A percentile compares a stretch with the other conserved stretches of the same genome.
Evolutionary conservation across 2,888 invertebrate genomes (phyloP).

Genomic region (Tiliacea citrago): DNA sequence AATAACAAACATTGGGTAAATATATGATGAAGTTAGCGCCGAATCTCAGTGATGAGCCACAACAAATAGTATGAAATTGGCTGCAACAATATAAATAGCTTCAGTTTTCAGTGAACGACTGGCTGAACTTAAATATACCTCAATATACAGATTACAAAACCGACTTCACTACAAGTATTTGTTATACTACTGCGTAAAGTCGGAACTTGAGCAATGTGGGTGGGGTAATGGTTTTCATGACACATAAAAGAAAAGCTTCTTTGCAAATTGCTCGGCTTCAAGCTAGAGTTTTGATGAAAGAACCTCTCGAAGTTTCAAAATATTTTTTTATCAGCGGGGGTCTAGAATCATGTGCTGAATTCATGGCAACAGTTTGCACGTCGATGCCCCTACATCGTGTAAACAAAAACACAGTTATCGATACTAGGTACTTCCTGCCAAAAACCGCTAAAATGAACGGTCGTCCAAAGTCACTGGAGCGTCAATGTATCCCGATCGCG

Average conservation of each 20-base stretch:
- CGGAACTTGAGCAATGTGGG: slow-evolving; percentile 38
- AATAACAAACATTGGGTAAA: slow-evolving; percentile 18
- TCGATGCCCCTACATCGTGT: too few relatives aligned
- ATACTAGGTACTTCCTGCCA: neutral
- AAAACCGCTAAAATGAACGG: slow-evolving; percentile 18
- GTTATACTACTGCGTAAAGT: slow-evolving; percentile 30
- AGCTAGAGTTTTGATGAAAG: neutral
- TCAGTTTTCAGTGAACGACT: slow-evolving; percentile 62
- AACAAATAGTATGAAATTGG: slow-evolving; percentile 53
- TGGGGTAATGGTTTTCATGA: neutral
- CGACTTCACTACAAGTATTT: slow-evolving; percentile 65
- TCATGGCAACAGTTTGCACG: too few relatives aligned
- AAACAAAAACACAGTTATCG: neutral
- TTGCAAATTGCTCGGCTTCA: neutral
- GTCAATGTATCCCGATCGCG: slow-evolving; percentile 70
- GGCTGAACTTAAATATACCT: slow-evolving; percentile 65
- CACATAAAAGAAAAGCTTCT: slow-evolving; percentile 4
- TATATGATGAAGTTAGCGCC: slow-evolving; percentile 39
- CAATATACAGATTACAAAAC: slow-evolving; percentile 68
- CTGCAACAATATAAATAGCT: slow-evolving; percentile 61
- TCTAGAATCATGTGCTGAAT: too few relatives aligned
- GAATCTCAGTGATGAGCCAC: slow-evolving; percentile 36
- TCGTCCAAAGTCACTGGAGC: slow-evolving; percentile 40
- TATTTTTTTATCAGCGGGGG: too few relatives aligned
- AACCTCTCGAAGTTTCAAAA: neutral